Evolutionary conservation across 2,113 vertebrate genomes (phyloP), one percentile per base, ranked within the genome.

Genomic region (Trogon surrucura): DNA sequence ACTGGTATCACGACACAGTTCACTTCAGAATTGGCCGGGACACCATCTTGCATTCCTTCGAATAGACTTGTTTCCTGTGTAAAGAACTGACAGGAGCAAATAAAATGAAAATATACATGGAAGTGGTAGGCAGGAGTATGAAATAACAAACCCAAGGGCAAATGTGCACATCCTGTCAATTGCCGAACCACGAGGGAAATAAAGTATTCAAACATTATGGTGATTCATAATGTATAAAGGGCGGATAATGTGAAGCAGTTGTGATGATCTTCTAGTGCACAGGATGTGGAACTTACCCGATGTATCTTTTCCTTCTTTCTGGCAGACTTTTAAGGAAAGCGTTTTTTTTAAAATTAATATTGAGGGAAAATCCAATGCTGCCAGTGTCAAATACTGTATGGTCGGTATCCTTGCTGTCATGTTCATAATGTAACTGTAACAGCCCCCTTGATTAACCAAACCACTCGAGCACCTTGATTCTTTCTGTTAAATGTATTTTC

Each of bases 101-200:
- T 77, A 62, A 62, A 85, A 87, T 61, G 26, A 90, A 94, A 96
- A 80, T 88, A 69, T 3, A 48, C 27, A 16, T 54, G n/a, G 34
- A 90, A 79, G 73, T 74, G 72, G 26, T 17, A 61, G 48, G 70
- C 57, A 88, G n/a, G 61, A 61, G 66, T 36, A 85, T n/a, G 61
- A 93, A 96, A 95, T 92, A 86, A 89, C 77, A 93, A 81, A 94
- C 69, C 82, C 69, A 86, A 93, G 85, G 93, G 88, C 82, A 93
- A 93, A 75, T 32, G 72, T 30, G 45, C 41, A 56, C 50, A 57
- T 94, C 80, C 91, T 89, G 61, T 50, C 77, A 60, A 29, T 47
- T 93, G 77, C 58, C n/a, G 79, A 47, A 32, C 70, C 83, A 44
- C 13, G 61, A 84, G 50, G 61, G 27, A 86, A 92, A 84, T 86